Conservation (phyloP, 2,888 invertebrate species). For the Drosophila pseudotalamancana region DNA sequence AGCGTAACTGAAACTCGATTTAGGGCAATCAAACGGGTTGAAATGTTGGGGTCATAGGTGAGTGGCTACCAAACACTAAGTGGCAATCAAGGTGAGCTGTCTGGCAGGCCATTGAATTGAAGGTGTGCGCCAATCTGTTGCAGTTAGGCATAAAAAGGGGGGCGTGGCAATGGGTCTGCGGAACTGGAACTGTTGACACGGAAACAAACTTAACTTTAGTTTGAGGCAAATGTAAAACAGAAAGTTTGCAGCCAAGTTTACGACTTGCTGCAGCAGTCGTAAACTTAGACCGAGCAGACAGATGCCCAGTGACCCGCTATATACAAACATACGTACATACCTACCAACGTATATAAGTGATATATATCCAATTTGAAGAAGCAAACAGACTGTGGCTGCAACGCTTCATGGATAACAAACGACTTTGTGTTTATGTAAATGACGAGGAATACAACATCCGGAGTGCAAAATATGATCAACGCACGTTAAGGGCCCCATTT, state of each 20-base stretch:
- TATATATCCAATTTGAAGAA: constrained; percentile 22
- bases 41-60: not conserved
- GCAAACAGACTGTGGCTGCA: constrained; percentile 12
- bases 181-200: constrained; percentile 60
- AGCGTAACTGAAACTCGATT: constrained; percentile 46
- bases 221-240: constrained; percentile 45
- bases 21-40: constrained; percentile 29
- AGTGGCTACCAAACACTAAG: constrained; percentile 56
- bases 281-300: constrained; percentile 41
- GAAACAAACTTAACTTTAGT: constrained; percentile 62
- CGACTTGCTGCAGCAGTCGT: constrained; percentile 47
- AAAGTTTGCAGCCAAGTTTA: constrained; percentile 52
- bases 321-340: not conserved
- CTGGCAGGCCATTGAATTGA: constrained; percentile 24
- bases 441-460: constrained; percentile 57
- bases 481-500: constrained; percentile 44
- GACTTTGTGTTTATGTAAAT: constrained; percentile 79
- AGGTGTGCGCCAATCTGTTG: constrained; percentile 35
- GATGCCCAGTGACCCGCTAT: not conserved
- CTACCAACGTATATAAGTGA: not conserved
- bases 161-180: constrained; percentile 7
- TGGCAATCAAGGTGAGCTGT: constrained; percentile 46
- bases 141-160: constrained; percentile 23
- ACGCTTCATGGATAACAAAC: constrained; percentile 53
- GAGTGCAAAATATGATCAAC: constrained; percentile 76